Conservation (phyloP, 2,113 vertebrate species). For the Odobenus rosmarus region DNA sequence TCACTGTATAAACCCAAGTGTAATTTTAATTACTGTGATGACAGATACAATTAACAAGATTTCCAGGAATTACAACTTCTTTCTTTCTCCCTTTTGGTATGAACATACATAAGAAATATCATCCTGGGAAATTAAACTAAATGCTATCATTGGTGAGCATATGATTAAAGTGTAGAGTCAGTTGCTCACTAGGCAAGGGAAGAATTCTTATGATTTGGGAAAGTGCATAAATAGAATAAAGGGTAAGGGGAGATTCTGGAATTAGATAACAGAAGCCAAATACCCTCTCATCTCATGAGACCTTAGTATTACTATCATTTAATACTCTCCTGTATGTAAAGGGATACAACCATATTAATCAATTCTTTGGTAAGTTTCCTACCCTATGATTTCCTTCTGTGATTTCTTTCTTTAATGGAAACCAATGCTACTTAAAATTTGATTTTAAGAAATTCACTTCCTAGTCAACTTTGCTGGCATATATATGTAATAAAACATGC, state of each 20-base stretch:
- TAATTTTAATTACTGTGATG: conserved; percentile 8
- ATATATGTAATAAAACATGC: background rate
- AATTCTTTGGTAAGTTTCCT: background rate
- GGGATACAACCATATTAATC: background rate
- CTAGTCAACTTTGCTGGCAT: background rate
- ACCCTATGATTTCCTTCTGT: background rate
- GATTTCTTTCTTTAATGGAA: conserved; percentile 18
- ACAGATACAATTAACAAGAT: background rate
- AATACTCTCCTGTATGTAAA: background rate
- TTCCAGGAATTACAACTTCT: background rate
- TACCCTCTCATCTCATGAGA: background rate
- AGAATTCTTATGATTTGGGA: background rate
- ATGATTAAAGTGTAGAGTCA: background rate
- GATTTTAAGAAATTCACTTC: background rate
- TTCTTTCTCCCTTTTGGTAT: background rate
- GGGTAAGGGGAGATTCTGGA: background rate
- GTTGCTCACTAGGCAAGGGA: background rate
- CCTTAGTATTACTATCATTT: background rate
- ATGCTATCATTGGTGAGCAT: background rate
- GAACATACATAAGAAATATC: background rate
- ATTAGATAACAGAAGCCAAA: conserved; percentile 1
- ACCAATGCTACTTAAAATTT: background rate
- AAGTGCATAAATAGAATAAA: background rate
- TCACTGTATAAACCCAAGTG: background rate
- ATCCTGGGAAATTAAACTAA: background rate